phyloP scores from a whole-genome alignment of 1,140 invertebrate species.

The Drosophila azteca region DNA sequence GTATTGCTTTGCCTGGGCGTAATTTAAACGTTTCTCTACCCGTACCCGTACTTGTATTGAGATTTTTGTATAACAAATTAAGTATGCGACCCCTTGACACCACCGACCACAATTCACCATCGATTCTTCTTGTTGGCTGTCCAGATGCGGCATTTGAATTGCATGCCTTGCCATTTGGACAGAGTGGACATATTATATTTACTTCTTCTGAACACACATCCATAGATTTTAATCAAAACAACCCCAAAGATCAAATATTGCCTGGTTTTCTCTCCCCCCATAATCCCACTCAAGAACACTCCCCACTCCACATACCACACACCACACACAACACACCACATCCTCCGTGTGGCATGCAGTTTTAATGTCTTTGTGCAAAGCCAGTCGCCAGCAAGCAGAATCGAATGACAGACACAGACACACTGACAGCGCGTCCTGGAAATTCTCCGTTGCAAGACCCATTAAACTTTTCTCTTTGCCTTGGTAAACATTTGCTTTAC shows the following conservation, averaged over 20 bases:
- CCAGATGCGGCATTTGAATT: background rate
- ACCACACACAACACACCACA: background rate
- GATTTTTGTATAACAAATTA: constrained; percentile 60
- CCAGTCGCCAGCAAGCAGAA: constrained; percentile 58
- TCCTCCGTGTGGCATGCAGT: constrained; percentile 69
- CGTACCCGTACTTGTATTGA: constrained; percentile 64
- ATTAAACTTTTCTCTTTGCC: constrained; percentile 70
- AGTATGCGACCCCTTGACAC: constrained; percentile 62
- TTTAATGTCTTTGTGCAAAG: constrained; percentile 65
- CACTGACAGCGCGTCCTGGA: constrained; percentile 32
- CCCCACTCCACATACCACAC: background rate
- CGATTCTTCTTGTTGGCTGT: constrained; percentile 20
- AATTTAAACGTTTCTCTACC: constrained; percentile 77
- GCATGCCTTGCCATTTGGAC: constrained; percentile 9
- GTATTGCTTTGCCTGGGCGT: constrained; percentile 84
- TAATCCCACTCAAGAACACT: background rate
- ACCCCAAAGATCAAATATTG: constrained; percentile 18
- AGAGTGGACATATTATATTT: background rate
- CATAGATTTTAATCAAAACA: constrained; percentile 32
- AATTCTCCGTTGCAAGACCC: constrained; percentile 65
- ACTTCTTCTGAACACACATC: background rate
- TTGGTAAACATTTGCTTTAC: constrained; percentile 40
- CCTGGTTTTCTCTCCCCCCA: constrained; percentile 5
- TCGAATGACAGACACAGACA: constrained; percentile 41
- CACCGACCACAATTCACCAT: constrained; percentile 7